Evolutionary conservation across 2,113 vertebrate species (phyloP).

Genomic region (Brachypodius melanocephalos): DNA sequence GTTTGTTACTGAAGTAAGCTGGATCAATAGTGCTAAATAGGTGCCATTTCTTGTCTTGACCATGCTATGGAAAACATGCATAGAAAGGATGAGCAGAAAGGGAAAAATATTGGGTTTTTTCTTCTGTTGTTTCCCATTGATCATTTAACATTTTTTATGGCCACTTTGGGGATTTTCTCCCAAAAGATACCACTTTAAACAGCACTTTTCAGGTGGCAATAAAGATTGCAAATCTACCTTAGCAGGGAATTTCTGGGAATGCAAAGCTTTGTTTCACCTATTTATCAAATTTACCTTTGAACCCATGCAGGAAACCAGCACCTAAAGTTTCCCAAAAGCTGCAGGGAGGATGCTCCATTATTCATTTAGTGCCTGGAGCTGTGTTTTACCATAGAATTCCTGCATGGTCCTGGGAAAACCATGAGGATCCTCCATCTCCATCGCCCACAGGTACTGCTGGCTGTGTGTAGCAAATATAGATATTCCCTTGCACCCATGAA

Average conservation of each 20-base stretch:
- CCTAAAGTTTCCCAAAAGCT: background rate
- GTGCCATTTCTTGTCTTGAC: conserved; percentile 40
- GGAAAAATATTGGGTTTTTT: background rate
- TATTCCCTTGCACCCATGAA: background rate
- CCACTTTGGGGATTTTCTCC: background rate
- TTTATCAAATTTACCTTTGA: background rate
- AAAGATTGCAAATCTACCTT: background rate
- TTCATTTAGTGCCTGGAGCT: background rate
- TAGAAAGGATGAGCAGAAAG: background rate
- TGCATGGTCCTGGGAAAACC: background rate
- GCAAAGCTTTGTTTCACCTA: background rate
- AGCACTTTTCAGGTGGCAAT: background rate
- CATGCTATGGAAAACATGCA: background rate
- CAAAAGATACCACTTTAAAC: background rate
- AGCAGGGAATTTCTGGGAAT: background rate
- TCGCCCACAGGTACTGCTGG: background rate
- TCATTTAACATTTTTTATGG: background rate
- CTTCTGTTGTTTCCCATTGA: background rate
- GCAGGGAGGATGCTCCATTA: background rate
- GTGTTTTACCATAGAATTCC: background rate
- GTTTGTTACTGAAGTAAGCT: conserved; percentile 63
- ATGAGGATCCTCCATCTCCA: accelerated
- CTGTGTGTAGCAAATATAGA: accelerated
- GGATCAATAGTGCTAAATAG: conserved; percentile 63
- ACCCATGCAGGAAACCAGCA: background rate